These are phyloP conservation scores for Lampris megalopsis DNA, from an alignment of 2,113 vertebrate genomes.

Conservation along the genomic window DNA sequence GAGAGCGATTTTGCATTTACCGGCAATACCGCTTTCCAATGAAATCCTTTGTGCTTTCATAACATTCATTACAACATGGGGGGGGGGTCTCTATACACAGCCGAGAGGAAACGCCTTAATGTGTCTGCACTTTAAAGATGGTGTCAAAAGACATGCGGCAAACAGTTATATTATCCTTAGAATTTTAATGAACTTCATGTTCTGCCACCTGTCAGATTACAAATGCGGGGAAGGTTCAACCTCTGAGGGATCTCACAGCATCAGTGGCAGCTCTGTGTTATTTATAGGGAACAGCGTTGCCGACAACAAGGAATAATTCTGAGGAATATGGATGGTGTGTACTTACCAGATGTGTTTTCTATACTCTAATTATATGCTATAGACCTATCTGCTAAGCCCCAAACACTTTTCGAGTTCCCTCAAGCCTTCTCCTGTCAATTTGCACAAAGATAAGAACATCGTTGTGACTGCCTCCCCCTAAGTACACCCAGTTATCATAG, in stretches of 20 bases:
- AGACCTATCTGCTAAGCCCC: constrained; percentile 8
- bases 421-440: constrained; percentile 23
- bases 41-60: not conserved
- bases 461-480: not conserved
- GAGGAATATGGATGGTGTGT: constrained; percentile 60
- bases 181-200: constrained; percentile 57
- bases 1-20: not conserved
- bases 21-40: too few species aligned
- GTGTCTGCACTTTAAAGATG: not conserved
- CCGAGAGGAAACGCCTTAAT: not conserved
- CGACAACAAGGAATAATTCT: constrained; percentile 1
- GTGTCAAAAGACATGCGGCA: constrained; percentile 10
- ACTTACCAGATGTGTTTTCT: constrained; percentile 45
- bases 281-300: constrained; percentile 10
- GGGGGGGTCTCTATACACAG: not conserved
- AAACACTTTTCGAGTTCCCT: constrained; percentile 28
- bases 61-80: not conserved
- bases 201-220: constrained; percentile 50
- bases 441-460: constrained; percentile 37
- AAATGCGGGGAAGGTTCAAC: constrained; percentile 13
- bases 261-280: constrained; percentile 35
- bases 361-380: constrained; percentile 45
- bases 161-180: constrained; percentile 24
- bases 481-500: constrained; percentile 38
- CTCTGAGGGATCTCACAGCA: constrained; percentile 25